Evolutionary conservation across 2,113 vertebrate genomes (phyloP).

Genomic region (Hoplias malabaricus): DNA sequence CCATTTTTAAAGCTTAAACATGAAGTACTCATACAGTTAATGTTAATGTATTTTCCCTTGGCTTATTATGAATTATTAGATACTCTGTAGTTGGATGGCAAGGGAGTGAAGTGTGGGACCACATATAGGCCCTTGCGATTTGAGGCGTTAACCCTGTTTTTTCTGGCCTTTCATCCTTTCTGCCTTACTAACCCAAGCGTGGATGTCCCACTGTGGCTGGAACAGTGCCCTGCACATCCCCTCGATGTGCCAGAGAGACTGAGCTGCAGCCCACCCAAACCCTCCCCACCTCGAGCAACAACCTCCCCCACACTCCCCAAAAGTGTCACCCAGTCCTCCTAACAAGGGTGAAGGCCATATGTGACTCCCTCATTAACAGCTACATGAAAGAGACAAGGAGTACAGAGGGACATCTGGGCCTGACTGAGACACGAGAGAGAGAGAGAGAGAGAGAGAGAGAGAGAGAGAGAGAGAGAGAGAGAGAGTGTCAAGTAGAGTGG

Average conservation of each 20-base stretch:
- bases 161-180: slow-evolving; percentile 31
- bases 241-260: slow-evolving; percentile 44
- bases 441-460: slow-evolving; percentile 21
- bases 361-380: slow-evolving; percentile 57
- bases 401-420: slow-evolving; percentile 58
- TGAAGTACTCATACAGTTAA: no score
- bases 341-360: slow-evolving; percentile 60
- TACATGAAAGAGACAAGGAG: slow-evolving; percentile 58
- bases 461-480: slow-evolving; percentile 41
- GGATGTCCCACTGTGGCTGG: slow-evolving; percentile 28
- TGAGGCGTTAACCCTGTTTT: not conserved
- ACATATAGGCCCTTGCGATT: not conserved
- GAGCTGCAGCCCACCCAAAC: slow-evolving; percentile 40
- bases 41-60: no score
- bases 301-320: slow-evolving; percentile 42
- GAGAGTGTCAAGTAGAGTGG: not conserved
- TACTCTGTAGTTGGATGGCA: not conserved
- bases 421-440: slow-evolving; percentile 38
- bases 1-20: no score
- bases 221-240: slow-evolving; percentile 43
- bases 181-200: not conserved
- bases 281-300: slow-evolving; percentile 38
- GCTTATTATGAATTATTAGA: no score
- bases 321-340: slow-evolving; percentile 56
- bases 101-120: not conserved